A percentile compares a stretch with the other conserved stretches of the same genome.
Evolutionary conservation across 2,888 invertebrate genomes (phyloP).

Genomic region (Cantharis nigra): DNA sequence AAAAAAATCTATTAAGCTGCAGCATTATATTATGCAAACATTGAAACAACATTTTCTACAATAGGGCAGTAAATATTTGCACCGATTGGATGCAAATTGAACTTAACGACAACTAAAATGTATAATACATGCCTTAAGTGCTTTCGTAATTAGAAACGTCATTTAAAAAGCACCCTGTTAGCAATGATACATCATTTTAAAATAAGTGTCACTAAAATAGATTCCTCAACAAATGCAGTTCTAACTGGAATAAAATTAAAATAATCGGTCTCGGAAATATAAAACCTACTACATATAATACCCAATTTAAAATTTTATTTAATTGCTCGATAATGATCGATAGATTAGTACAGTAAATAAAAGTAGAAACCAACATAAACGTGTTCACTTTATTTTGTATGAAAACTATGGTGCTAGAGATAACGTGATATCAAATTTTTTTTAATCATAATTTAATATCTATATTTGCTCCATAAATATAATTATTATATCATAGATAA

Average conservation of each 20-base stretch:
- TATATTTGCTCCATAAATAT: not conserved
- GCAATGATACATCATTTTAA: not conserved
- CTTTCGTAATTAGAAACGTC: not conserved
- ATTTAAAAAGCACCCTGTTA: not conserved
- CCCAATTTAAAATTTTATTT: too few species aligned
- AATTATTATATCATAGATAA: not conserved
- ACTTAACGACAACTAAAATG: not conserved
- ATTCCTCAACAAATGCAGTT: not conserved
- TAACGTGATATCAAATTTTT: not conserved
- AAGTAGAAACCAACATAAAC: not conserved
- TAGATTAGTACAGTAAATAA: too few species aligned
- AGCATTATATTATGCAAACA: not conserved
- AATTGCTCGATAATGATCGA: not conserved
- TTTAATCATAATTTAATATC: not conserved
- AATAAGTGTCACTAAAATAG: not conserved
- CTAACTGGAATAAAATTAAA: not conserved
- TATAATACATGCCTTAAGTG: not conserved
- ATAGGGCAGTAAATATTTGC: not conserved
- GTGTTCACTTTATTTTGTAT: not conserved
- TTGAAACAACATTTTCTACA: not conserved
- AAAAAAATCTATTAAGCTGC: not conserved
- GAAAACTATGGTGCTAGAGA: not conserved
- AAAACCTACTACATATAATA: not conserved
- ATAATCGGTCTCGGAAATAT: not conserved
- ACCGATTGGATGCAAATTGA: not conserved